Base-by-base conservation (phyloP, 2,113 vertebrate genomes). In the Hippocampus abdominalis region DNA sequence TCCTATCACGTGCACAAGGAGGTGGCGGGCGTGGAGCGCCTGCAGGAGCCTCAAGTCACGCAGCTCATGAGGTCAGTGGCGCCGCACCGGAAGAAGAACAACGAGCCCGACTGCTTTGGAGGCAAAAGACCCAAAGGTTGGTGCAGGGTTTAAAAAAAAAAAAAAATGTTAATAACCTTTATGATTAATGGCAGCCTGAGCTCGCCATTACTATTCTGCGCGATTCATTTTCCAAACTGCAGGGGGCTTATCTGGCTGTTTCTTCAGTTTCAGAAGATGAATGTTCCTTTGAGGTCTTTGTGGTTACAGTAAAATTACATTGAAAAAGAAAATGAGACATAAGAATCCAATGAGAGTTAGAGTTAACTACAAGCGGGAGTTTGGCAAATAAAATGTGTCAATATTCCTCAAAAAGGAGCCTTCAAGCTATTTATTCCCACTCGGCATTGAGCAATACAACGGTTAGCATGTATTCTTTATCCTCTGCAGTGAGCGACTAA, bases 1-100 rank as follows among this genome's bases (percentile, higher is more conserved):
- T 98, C 96, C 61, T 98, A 99, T 68, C 97, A 99, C 0, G 96
- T 98, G 74, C 97, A 99, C 87, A 98, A 97, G 91, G 97, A 99
- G 82, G 94, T 99, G 46, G 95, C 96, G 0, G 97, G 96, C 56
- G 93, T 93, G 0, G 96, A 98, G 71, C 93, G 92, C 70, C 94
- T 95, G 77, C 94, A 95, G 77, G 94, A 97, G 9, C 87, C 91
- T 0, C 89, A 94, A 46, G 71, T 86, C 13, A 88, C 85, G 64
- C 93, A 93, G 72, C 88, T 80, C 1, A 64, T 90, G 57, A 84
- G 92, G 76, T 81, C 86, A 7, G 89, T 90, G 57, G 91, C 91
- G 6, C 86, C 92, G 63, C 95, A 93, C 77, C 95, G 94, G 87
- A 96, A 95, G 88, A 98, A 94, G 84, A 96, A 94, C 0, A n/a